phyloP scores from a whole-genome alignment of 2,113 vertebrate genomes.

The Pseudorectes ferrugineus region DNA sequence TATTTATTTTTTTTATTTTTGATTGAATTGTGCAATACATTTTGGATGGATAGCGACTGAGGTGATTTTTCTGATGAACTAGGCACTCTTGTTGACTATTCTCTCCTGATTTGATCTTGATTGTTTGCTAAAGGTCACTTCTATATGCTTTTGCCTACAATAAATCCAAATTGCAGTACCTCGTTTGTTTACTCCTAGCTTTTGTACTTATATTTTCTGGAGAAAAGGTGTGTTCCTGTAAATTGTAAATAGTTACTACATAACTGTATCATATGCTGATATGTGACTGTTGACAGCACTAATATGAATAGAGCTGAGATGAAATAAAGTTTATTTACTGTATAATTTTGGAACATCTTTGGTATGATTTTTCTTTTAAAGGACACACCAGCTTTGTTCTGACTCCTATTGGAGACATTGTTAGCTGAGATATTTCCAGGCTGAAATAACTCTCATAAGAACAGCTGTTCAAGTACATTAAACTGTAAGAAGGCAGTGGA shows the following conservation, averaged over 20 bases:
- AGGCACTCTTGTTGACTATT: slow-evolving; percentile 53
- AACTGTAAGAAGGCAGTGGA: background rate
- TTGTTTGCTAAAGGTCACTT: slow-evolving; percentile 73
- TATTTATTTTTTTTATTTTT: slow-evolving; percentile 74
- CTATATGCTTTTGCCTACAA: slow-evolving; percentile 72
- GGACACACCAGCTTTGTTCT: background rate
- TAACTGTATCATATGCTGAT: slow-evolving; percentile 79
- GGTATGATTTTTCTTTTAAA: slow-evolving; percentile 6
- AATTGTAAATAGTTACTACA: slow-evolving; percentile 86
- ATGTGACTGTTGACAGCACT: slow-evolving; percentile 81
- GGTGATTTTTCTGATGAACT: slow-evolving; percentile 64
- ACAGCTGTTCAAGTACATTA: background rate
- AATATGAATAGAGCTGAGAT: slow-evolving; percentile 78
- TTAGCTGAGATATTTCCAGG: background rate
- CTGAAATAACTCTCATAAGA: background rate
- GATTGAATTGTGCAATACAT: slow-evolving; percentile 90
- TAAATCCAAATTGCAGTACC: slow-evolving; percentile 77
- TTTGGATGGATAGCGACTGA: slow-evolving; percentile 57
- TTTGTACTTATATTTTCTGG: slow-evolving; percentile 89
- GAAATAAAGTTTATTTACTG: slow-evolving; percentile 93
- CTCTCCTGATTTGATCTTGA: slow-evolving; percentile 37
- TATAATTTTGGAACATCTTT: slow-evolving; percentile 55
- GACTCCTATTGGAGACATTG: background rate
- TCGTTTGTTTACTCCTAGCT: slow-evolving; percentile 82
- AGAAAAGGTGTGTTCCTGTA: slow-evolving; percentile 81